phyloP scores from a whole-genome alignment of 2,797 vertebrate species.

The Hafferia zeledoni region DNA sequence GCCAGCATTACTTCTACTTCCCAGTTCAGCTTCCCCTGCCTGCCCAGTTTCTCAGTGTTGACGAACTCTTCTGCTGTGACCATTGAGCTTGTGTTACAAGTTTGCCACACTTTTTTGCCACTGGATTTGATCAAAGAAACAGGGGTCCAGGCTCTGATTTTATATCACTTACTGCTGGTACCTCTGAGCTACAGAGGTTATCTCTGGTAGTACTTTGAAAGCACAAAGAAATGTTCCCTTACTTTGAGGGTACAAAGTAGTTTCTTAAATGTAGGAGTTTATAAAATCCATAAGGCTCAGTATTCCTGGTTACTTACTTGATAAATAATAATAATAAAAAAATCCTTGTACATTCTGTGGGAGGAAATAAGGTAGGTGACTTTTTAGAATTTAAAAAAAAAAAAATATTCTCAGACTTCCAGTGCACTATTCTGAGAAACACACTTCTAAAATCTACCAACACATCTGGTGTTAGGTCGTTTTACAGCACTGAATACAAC shows the following conservation, averaged over 20 bases:
- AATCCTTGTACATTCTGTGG: background rate
- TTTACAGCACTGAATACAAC: background rate
- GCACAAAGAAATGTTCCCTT: background rate
- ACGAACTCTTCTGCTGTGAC: background rate
- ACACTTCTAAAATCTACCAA: background rate
- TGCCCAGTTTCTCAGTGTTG: background rate
- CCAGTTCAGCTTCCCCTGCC: background rate
- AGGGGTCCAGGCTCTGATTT: background rate
- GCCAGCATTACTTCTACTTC: background rate
- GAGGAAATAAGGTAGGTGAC: background rate
- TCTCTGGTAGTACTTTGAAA: background rate
- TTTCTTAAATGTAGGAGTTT: background rate
- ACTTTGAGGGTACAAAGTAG: too few relatives aligned
- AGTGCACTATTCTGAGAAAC: fast-evolving
- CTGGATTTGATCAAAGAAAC: background rate
- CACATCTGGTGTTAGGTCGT: background rate
- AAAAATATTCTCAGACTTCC: background rate
- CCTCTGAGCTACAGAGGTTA: background rate
- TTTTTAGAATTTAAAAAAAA: background rate
- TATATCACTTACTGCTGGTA: background rate
- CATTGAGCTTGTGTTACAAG: background rate
- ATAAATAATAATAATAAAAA: background rate
- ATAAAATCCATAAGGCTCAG: background rate
- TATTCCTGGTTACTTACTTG: background rate
- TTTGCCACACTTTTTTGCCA: background rate